phyloP scores from a whole-genome alignment of 1,140 invertebrate genomes.

The Acromyrmex heyeri region DNA sequence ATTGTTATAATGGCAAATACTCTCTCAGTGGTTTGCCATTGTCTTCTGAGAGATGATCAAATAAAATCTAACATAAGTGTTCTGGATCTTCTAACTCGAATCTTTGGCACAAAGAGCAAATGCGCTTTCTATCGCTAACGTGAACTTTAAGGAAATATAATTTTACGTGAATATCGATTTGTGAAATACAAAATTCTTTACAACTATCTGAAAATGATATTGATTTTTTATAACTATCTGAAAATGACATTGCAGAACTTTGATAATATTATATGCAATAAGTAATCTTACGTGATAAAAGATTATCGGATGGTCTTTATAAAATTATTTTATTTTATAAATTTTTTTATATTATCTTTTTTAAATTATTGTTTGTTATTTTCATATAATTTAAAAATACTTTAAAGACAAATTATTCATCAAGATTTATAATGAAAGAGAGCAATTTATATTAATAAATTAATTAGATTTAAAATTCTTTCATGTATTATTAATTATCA shows the following conservation, averaged over 20 bases:
- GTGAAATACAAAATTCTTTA: neutral
- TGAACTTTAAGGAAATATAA: neutral
- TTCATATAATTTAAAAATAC: constrained; percentile 11
- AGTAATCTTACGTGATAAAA: neutral
- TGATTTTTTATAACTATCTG: no score
- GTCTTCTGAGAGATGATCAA: no score
- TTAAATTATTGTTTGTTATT: neutral
- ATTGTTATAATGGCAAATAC: no score
- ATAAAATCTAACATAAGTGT: no score
- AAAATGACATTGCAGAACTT: neutral
- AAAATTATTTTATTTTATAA: constrained; percentile 1
- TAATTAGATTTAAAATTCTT: neutral
- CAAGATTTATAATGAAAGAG: neutral
- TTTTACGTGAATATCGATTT: neutral
- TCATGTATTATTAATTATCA: neutral
- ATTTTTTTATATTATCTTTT: neutral
- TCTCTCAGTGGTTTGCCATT: no score
- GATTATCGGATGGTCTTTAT: neutral
- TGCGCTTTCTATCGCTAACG: no score
- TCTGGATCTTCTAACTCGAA: no score
- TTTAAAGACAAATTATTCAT: neutral
- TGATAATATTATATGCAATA: neutral
- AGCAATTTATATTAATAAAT: neutral
- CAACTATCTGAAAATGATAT: neutral
- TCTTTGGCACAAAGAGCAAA: no score